These are phyloP conservation scores for Folsomia manolachei DNA, from an alignment of 2,888 invertebrate genomes.

Conservation along the genomic window DNA sequence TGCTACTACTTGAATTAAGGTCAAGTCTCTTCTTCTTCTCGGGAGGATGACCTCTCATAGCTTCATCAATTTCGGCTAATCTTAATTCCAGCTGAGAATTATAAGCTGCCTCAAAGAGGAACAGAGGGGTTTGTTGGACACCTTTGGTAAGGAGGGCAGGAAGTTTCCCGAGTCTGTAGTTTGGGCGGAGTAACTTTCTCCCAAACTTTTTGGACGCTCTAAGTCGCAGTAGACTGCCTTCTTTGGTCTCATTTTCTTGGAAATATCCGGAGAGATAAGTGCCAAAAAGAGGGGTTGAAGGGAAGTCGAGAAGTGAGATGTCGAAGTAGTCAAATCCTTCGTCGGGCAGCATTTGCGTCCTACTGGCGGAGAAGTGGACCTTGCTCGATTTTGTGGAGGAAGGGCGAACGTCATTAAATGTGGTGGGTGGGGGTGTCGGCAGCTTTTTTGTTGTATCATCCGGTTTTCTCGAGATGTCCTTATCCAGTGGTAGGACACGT, in stretches of 20 bases:
- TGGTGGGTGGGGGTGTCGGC: background rate
- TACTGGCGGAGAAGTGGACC: background rate
- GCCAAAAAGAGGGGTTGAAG: no score
- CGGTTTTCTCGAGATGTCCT: no score
- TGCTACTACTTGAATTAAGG: no score
- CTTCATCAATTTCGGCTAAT: conserved; percentile 11
- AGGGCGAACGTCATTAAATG: background rate
- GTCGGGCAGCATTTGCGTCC: conserved; percentile 15
- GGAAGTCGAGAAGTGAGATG: no score
- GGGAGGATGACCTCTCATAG: conserved; percentile 8
- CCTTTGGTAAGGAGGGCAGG: background rate
- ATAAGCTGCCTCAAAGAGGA: conserved; percentile 2
- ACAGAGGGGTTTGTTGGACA: background rate
- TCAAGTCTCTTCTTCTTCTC: conserved; percentile 6
- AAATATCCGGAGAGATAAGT: no score
- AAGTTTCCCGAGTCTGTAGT: background rate
- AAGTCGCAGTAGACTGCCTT: background rate
- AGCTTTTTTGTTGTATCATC: no score
- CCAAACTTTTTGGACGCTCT: background rate
- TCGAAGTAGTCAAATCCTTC: background rate
- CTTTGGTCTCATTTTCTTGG: no score
- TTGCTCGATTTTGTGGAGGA: background rate
- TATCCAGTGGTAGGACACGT: background rate
- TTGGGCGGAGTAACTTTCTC: background rate
- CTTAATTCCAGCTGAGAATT: background rate